Conservation (phyloP, 64 coral and sea anemone genomes). For the Catalaphyllia jardinei region DNA sequence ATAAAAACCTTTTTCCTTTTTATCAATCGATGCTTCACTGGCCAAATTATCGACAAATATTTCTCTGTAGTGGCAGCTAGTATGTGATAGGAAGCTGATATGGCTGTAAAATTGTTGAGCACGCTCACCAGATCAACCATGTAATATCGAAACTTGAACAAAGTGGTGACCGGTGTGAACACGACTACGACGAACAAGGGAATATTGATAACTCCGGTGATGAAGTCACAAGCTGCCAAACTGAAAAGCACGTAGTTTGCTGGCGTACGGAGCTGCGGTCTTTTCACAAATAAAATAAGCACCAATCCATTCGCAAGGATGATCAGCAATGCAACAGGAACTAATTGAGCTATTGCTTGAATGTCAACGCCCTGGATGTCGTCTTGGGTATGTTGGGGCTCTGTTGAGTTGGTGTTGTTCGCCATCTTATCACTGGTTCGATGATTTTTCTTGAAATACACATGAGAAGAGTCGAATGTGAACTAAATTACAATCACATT, state of each 20-base stretch:
- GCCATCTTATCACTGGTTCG: background rate
- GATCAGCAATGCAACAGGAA: background rate
- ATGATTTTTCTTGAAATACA: too few relatives aligned
- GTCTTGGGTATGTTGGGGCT: background rate
- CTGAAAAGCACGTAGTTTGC: constrained; percentile 37
- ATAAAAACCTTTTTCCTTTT: background rate
- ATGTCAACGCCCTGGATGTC: background rate
- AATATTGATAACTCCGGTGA: constrained; percentile 14
- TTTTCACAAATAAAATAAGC: constrained; percentile 8
- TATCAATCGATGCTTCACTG: constrained; percentile 13
- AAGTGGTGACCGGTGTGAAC: background rate
- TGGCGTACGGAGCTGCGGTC: background rate
- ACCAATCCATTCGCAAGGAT: constrained; percentile 27
- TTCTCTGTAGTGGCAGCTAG: constrained; percentile 22
- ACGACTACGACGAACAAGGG: constrained; percentile 3
- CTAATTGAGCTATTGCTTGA: background rate
- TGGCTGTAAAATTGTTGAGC: background rate
- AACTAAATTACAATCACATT: too few relatives aligned
- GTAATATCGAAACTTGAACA: background rate
- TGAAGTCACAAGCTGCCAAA: background rate
- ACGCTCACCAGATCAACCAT: background rate
- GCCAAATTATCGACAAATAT: constrained; percentile 1
- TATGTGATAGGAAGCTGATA: constrained; percentile 21
- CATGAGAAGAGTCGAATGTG: too few relatives aligned
- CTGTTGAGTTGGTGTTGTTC: background rate